Evolutionary conservation across 2,797 vertebrate genomes (phyloP).

Genomic region (Gymnothorax reevesii): DNA sequence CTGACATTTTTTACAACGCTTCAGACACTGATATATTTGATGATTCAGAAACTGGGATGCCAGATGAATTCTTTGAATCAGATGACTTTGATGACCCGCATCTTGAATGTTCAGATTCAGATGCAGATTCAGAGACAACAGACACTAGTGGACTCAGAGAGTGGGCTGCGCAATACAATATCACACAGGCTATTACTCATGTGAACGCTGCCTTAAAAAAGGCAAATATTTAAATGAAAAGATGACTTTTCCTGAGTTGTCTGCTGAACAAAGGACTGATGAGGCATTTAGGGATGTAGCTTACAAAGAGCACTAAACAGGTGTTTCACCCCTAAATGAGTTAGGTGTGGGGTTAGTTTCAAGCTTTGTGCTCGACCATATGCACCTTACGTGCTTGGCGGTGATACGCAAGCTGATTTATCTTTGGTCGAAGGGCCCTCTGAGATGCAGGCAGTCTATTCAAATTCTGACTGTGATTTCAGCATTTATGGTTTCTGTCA

Average conservation of each 20-base stretch:
- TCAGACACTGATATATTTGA: no score
- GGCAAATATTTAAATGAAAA: slow-evolving; percentile 15
- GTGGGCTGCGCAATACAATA: no score
- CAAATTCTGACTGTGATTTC: slow-evolving; percentile 28
- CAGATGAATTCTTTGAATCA: no score
- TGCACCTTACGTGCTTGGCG: slow-evolving; percentile 33
- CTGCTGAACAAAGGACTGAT: no score
- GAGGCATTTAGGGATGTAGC: background rate
- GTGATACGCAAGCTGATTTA: background rate
- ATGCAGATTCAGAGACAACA: no score
- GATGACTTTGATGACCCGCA: no score
- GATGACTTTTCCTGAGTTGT: slow-evolving; percentile 28
- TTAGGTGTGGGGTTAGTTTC: slow-evolving; percentile 29
- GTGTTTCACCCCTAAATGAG: slow-evolving; percentile 27
- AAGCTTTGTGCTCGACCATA: slow-evolving; percentile 33
- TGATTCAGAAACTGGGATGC: no score
- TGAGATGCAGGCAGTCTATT: slow-evolving; percentile 27
- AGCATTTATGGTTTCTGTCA: slow-evolving; percentile 25
- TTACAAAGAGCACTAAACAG: slow-evolving; percentile 29
- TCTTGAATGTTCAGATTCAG: no score
- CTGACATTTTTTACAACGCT: no score
- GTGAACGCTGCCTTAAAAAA: slow-evolving; percentile 33
- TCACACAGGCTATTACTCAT: slow-evolving; percentile 32
- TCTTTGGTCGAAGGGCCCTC: slow-evolving; percentile 14
- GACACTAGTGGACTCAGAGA: no score